Evolutionary conservation across 2,888 invertebrate genomes (phyloP).

Genomic region (Alitta virens): DNA sequence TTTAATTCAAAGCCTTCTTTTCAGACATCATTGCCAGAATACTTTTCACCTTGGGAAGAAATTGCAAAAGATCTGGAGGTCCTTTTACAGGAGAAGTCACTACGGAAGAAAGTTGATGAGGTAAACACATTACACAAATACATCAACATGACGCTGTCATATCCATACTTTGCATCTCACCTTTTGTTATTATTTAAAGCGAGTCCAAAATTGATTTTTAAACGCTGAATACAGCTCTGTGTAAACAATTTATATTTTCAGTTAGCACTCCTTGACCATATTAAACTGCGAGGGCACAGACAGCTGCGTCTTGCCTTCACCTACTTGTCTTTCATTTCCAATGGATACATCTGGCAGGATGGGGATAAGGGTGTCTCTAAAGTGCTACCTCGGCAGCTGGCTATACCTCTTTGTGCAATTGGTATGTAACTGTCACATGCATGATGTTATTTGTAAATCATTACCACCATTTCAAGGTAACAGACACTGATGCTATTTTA

Average conservation of each 20-base stretch:
- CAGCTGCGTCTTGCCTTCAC: conserved; percentile 42
- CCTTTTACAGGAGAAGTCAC: not conserved
- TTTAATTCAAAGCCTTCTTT: not conserved
- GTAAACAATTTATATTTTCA: conserved; percentile 21
- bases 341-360: conserved; percentile 49
- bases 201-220: no score
- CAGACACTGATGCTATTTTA: no score
- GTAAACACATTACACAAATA: not conserved
- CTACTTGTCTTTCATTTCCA: conserved; percentile 38
- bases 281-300: conserved; percentile 30
- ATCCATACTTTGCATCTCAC: no score
- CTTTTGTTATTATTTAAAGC: no score
- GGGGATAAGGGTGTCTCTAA: conserved; percentile 42
- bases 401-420: not conserved
- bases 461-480: no score
- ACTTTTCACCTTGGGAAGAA: not conserved
- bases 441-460: no score
- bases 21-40: not conserved
- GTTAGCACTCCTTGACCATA: conserved; percentile 38
- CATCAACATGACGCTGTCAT: no score
- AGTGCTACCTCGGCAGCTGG: not conserved
- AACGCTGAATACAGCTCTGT: no score
- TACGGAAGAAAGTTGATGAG: not conserved
- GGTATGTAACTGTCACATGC: no score
- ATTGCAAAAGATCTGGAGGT: not conserved